Evolutionary conservation across 2,888 invertebrate genomes (phyloP), one percentile per base, ranked within the genome.

Genomic region (Apomyelois bistriatella): DNA sequence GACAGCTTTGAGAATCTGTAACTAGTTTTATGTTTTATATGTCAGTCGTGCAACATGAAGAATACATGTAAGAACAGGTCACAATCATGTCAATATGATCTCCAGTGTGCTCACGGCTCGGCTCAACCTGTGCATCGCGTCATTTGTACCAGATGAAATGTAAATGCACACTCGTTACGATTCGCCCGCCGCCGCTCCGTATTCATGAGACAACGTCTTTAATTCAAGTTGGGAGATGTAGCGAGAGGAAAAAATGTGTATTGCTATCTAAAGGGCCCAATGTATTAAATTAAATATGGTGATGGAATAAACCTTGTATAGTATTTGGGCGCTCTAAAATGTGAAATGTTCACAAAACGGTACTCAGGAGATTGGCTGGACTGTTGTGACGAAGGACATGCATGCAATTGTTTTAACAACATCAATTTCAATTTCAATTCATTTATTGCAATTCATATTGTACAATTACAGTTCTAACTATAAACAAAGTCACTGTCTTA

Each of bases 121-220:
- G 62, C 67, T 70, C 79, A 79, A 83, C 84, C 79, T 81, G 85
- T 79, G 79, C 79, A 72, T 74, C 78, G 79, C 84, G 82, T 88
- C 88, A 90, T 90, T 89, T 90, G 89, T 88, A 87, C 74, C 84
- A 82, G 87, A 88, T 88, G 89, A 87, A 87, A 89, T 90, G 89
- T 88, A 89, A 90, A 90, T 89, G 85, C 74, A 75, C 74, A 85
- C 85, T 89, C 88, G 89, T 88, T 87, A 86, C 79, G 79, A 77
- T 81, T 79, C 82, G 79, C 82, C 74, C 79, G 72, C 78, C 76
- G 76, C 76, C 85, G 87, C 82, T 85, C 74, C 80, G 84, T 90
- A 90, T 90, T 88, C 89, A 90, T 89, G 89, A 89, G 85, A 43
- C 37, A 43, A 12, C 22, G 43, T 43, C 48, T 55, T 54, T 56